Evolutionary conservation across 2,797 vertebrate species (phyloP).

Genomic region (Sebastes miniatus): DNA sequence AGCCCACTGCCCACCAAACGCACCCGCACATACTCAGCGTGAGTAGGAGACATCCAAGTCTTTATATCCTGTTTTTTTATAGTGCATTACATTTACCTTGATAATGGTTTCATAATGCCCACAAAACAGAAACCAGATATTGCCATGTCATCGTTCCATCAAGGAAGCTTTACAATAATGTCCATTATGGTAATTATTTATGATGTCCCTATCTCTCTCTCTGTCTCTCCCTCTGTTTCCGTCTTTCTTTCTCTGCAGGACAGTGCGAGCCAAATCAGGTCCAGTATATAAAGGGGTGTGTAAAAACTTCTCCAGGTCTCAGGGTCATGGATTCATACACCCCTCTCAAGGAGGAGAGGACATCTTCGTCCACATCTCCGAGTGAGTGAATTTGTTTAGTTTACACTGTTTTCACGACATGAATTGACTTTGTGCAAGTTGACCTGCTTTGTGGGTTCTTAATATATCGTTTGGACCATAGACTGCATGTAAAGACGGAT

Average conservation of each 20-base stretch:
- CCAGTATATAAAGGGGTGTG: conserved; percentile 94
- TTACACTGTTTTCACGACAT: background rate
- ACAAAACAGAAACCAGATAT: background rate
- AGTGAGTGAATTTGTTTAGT: conserved; percentile 84
- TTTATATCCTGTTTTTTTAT: background rate
- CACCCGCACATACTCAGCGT: conserved; percentile 97
- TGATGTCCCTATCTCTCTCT: background rate
- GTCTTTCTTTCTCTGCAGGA: conserved; percentile 77
- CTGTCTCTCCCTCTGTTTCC: background rate
- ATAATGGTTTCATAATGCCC: background rate
- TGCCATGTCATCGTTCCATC: background rate
- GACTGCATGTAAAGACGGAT: too few relatives aligned
- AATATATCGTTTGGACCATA: background rate
- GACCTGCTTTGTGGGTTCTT: background rate
- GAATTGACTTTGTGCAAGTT: background rate
- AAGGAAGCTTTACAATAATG: background rate
- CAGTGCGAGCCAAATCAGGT: conserved; percentile 91
- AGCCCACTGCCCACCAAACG: conserved; percentile 97
- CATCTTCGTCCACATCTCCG: conserved; percentile 98
- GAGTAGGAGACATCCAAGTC: conserved; percentile 71
- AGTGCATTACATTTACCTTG: background rate
- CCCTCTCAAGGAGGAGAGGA: conserved; percentile 93
- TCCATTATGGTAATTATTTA: background rate
- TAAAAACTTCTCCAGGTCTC: conserved; percentile 97
- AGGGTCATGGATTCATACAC: conserved; percentile 95